Percentiles rank a stretch among this genome's conserved stretches.
Evolutionary conservation across 2,888 invertebrate genomes (phyloP).

Genomic region (Caenorhabditis sinica): DNA sequence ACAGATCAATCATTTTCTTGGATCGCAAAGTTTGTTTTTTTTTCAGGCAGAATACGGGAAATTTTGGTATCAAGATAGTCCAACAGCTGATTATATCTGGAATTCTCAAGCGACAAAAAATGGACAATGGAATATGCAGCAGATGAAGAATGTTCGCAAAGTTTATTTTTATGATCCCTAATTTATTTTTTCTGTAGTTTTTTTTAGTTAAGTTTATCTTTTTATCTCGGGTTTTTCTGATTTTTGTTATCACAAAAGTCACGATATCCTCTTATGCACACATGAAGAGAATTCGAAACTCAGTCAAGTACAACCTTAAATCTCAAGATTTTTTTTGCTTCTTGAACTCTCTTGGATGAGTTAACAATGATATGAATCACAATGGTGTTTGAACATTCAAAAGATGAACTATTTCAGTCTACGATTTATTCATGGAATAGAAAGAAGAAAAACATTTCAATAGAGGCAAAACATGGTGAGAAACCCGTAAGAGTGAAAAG

Average conservation of each 20-base stretch:
- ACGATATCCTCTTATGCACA: neutral
- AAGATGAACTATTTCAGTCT: conserved; percentile 12
- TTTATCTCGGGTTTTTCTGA: neutral
- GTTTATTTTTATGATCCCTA: neutral
- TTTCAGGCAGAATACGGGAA: conserved; percentile 15
- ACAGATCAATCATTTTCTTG: neutral
- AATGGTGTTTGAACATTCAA: conserved; percentile 11
- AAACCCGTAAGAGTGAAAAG: conserved; percentile 45
- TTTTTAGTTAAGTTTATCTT: neutral
- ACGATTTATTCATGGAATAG: conserved; percentile 43
- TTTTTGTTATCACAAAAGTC: neutral
- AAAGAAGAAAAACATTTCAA: conserved; percentile 28
- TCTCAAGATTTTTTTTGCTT: neutral
- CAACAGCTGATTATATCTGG: neutral
- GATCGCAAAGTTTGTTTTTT: neutral
- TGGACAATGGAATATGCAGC: conserved; percentile 3
- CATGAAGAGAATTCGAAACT: too few species aligned
- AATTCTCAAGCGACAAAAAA: neutral
- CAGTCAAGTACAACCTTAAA: neutral
- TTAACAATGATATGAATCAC: neutral
- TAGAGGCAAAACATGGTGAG: conserved; percentile 49
- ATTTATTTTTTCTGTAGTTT: neutral
- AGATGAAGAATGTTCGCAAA: conserved; percentile 10
- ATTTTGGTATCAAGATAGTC: neutral
- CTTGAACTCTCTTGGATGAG: neutral